A percentile compares a stretch with the other conserved stretches of the same genome.
Conservation (phyloP, 2,888 invertebrate genomes). For the Platypus cylindrus region DNA sequence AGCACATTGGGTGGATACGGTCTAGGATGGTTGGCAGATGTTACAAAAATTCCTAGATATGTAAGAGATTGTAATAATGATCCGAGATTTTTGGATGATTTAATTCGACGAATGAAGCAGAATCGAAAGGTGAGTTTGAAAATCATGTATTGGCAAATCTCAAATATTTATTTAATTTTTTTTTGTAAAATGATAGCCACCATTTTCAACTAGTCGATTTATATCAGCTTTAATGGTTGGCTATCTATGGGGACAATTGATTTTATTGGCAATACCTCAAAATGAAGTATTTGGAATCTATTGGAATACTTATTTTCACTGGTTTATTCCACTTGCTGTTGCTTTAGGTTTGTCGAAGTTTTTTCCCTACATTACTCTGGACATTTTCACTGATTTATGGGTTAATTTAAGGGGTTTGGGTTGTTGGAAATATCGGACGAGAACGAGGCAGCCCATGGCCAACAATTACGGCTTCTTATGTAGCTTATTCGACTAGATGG, state of each 20-base stretch:
- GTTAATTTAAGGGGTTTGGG: slow-evolving; percentile 62
- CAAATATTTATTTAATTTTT: no score
- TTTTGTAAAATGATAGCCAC: no score
- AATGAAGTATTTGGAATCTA: slow-evolving; percentile 58
- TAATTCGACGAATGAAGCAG: slow-evolving; percentile 46
- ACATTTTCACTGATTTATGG: not conserved
- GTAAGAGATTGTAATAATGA: slow-evolving; percentile 72
- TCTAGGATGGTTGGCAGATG: slow-evolving; percentile 75
- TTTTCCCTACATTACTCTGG: not conserved
- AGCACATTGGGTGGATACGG: slow-evolving; percentile 79
- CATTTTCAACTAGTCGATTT: slow-evolving; percentile 67
- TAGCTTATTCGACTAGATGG: slow-evolving; percentile 54
- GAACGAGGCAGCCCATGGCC: slow-evolving; percentile 62
- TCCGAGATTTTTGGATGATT: slow-evolving; percentile 49
- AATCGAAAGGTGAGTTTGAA: slow-evolving; percentile 46
- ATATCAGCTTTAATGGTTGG: slow-evolving; percentile 64
- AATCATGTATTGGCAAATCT: no score
- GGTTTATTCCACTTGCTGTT: slow-evolving; percentile 57
- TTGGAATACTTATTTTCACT: slow-evolving; percentile 52
- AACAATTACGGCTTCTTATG: slow-evolving; percentile 55
- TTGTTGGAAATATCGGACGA: slow-evolving; percentile 81
- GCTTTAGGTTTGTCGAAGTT: slow-evolving; percentile 49
- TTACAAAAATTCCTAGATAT: slow-evolving; percentile 73
- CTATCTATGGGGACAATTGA: slow-evolving; percentile 67
- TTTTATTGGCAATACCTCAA: slow-evolving; percentile 63